Evolutionary conservation across 1,140 invertebrate species (phyloP).

Genomic region (Phymorhynchus buccinoides): DNA sequence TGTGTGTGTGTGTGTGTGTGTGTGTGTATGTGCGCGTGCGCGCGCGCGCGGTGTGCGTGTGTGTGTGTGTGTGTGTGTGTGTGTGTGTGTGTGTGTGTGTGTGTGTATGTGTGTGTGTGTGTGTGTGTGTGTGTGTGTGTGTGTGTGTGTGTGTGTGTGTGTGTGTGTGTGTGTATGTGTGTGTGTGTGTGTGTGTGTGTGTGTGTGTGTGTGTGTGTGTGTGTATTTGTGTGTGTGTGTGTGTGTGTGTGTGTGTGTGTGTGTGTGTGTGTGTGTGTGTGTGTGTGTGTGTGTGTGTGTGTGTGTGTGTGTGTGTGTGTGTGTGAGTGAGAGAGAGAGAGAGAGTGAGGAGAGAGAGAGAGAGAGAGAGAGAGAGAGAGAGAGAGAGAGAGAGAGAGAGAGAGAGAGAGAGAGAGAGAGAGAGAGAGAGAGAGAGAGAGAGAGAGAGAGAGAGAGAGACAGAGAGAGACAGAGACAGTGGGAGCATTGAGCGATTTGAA

Average conservation of each 20-base stretch:
- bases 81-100: too few species aligned
- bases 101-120: too few species aligned
- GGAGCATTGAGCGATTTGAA: not conserved
- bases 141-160: too few species aligned
- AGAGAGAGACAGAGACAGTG: not conserved
- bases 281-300: not conserved
- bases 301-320: too few species aligned
- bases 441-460: not conserved
- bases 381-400: not conserved
- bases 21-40: not conserved
- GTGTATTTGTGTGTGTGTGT: too few species aligned
- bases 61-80: too few species aligned
- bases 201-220: too few species aligned
- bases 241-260: slow-evolving; percentile 3
- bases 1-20: not conserved
- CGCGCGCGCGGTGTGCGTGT: too few species aligned
- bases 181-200: too few species aligned
- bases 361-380: slow-evolving; percentile 17
- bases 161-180: too few species aligned
- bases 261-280: slow-evolving; percentile 24
- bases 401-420: not conserved
- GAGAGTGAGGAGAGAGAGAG: not conserved
- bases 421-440: not conserved
- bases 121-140: too few species aligned
- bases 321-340: not conserved